A percentile compares a stretch with the other conserved stretches of the same genome.
Evolutionary conservation across 2,888 invertebrate species (phyloP).

Genomic region (Phania funesta): DNA sequence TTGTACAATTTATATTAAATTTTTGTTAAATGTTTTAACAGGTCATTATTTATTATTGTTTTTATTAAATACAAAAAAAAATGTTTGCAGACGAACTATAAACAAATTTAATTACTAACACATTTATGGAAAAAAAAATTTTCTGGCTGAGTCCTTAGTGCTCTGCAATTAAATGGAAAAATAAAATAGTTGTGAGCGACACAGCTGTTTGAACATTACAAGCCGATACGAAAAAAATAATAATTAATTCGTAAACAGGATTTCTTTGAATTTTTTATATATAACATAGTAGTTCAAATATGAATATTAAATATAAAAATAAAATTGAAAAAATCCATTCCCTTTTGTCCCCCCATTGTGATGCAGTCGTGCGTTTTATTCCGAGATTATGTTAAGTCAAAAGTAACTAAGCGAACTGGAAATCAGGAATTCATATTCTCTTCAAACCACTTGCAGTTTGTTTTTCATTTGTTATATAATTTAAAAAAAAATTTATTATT

Average conservation of each 20-base stretch:
- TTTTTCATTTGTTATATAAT: conserved; percentile 55
- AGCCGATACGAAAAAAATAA: too few relatives aligned
- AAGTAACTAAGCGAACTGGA: too few relatives aligned
- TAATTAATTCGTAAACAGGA: too few relatives aligned
- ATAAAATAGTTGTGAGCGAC: conserved; percentile 12
- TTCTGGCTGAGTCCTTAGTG: background rate
- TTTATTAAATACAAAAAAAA: conserved; percentile 35
- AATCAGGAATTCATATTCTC: too few relatives aligned
- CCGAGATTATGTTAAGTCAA: too few relatives aligned
- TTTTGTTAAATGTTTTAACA: conserved; percentile 55
- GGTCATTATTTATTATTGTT: conserved; percentile 61
- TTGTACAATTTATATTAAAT: conserved; percentile 47
- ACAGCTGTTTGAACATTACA: conserved; percentile 26
- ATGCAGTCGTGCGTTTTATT: too few relatives aligned
- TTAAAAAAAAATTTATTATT: background rate
- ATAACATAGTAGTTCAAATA: too few relatives aligned
- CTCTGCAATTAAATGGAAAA: background rate
- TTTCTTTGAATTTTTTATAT: too few relatives aligned
- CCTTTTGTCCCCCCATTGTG: too few relatives aligned
- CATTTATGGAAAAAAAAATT: background rate
- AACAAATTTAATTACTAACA: background rate
- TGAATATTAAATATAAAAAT: too few relatives aligned
- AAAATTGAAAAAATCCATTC: too few relatives aligned
- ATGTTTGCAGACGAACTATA: background rate
- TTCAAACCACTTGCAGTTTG: conserved; percentile 69